These are phyloP conservation scores for Rhodophaea formosa DNA, from an alignment of 2,888 invertebrate genomes.

Conservation along the genomic window DNA sequence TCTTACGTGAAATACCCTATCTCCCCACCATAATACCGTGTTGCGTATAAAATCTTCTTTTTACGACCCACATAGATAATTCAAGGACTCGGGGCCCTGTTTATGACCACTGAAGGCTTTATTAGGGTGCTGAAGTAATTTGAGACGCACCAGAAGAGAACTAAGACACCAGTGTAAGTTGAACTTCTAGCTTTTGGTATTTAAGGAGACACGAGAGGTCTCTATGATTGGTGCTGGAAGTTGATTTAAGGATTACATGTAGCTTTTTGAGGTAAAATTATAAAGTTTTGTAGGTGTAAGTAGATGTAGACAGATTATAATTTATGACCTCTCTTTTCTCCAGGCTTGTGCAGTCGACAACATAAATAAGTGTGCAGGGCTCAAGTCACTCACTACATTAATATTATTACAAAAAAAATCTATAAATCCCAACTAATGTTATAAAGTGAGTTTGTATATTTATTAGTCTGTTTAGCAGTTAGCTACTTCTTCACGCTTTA, in stretches of 20 bases:
- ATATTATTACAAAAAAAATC: too few relatives aligned
- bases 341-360: too few relatives aligned
- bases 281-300: neutral
- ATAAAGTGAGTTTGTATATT: too few relatives aligned
- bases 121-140: slow-evolving; percentile 35
- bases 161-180: slow-evolving; percentile 17
- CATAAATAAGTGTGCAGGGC: too few relatives aligned
- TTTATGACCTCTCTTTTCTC: too few relatives aligned
- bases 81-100: slow-evolving; percentile 31
- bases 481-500: too few relatives aligned
- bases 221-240: neutral
- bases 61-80: slow-evolving; percentile 40
- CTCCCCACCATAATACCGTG: slow-evolving; percentile 25
- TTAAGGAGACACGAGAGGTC: neutral
- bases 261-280: neutral
- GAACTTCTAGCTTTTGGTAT: neutral
- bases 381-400: too few relatives aligned
- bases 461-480: too few relatives aligned
- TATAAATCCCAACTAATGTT: too few relatives aligned
- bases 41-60: slow-evolving; percentile 30
- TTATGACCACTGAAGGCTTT: slow-evolving; percentile 31
- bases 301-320: neutral
- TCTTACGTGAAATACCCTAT: slow-evolving; percentile 1
- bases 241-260: neutral
- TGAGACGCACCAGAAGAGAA: slow-evolving; percentile 23